Conservation (phyloP, 2,888 invertebrate genomes). For the Oxycera nigricornis region DNA sequence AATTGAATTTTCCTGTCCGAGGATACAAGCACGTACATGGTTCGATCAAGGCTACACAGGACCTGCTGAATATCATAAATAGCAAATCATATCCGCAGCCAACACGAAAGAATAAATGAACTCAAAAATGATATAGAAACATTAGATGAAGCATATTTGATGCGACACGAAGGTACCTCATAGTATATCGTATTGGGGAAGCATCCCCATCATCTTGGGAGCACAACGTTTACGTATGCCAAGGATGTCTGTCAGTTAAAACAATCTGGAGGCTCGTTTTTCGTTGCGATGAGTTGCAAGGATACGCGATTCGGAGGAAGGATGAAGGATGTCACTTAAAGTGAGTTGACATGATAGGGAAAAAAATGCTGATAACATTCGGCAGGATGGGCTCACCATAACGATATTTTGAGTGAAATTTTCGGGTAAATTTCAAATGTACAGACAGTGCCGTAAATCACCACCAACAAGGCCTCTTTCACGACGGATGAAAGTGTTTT, state of each 20-base stretch:
- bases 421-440: too few relatives aligned
- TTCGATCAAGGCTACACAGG: conserved; percentile 23
- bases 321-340: not conserved
- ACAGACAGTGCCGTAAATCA: too few relatives aligned
- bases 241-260: not conserved
- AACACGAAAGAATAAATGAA: not conserved
- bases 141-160: not conserved
- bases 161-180: not conserved
- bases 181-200: not conserved
- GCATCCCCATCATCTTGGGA: not conserved
- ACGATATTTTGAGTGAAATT: not conserved
- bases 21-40: conserved; percentile 5
- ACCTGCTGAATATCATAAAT: not conserved
- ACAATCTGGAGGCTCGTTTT: not conserved
- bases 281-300: too few relatives aligned
- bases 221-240: not conserved
- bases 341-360: conserved; percentile 2
- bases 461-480: too few relatives aligned
- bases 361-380: not conserved
- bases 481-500: too few relatives aligned
- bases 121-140: not conserved
- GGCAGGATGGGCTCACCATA: not conserved
- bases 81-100: not conserved
- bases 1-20: conserved; percentile 33
- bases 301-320: too few relatives aligned